A percentile compares a stretch with the other conserved stretches of the same genome.
phyloP scores from a whole-genome alignment of 2,113 vertebrate species.

The Myiopsitta monachus region DNA sequence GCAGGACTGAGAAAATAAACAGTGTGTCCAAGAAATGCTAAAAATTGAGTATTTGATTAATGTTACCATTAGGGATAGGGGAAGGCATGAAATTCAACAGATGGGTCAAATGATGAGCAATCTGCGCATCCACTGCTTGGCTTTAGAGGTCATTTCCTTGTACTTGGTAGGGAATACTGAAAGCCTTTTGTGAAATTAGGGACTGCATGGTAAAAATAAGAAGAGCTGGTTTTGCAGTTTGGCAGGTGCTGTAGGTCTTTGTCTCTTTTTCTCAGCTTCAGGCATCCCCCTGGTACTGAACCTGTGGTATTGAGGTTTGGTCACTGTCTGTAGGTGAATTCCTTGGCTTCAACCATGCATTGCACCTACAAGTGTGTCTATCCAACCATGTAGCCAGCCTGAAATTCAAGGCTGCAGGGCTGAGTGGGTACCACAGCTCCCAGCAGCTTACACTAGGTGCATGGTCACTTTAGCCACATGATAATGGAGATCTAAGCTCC shows the following conservation, averaged over 20 bases:
- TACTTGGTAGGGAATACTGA: neutral
- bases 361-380: neutral
- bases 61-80: neutral
- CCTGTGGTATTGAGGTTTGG: neutral
- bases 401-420: neutral
- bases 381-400: neutral
- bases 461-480: neutral
- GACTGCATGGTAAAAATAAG: neutral
- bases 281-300: neutral
- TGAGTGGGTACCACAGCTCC: neutral
- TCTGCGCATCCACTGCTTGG: neutral
- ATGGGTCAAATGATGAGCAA: neutral
- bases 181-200: neutral
- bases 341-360: neutral
- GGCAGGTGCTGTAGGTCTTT: neutral
- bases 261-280: neutral
- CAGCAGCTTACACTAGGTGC: neutral
- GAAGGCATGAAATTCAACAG: neutral
- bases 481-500: neutral
- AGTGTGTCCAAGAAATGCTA: neutral
- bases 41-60: constrained; percentile 36
- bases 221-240: neutral
- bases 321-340: neutral
- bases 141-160: neutral
- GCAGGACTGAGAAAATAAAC: constrained; percentile 15